A percentile compares a stretch with the other conserved stretches of the same genome.
Evolutionary conservation across 1,140 invertebrate species (phyloP).

Genomic region (Drosophila prosaltans): DNA sequence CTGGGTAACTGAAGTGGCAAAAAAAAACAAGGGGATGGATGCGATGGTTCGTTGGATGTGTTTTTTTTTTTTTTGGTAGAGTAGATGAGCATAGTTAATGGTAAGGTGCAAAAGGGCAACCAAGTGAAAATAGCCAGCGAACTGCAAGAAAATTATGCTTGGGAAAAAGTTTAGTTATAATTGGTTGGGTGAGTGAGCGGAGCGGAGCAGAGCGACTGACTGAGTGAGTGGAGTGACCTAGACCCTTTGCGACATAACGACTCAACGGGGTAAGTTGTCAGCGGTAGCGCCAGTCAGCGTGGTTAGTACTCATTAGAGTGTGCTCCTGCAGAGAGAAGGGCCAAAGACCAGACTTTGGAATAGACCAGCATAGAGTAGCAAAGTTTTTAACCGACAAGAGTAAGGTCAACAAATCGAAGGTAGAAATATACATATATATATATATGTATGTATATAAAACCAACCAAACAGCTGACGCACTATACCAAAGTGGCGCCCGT

Average conservation of each 20-base stretch:
- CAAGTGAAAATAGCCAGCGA: slow-evolving; percentile 60
- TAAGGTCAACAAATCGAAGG: slow-evolving; percentile 59
- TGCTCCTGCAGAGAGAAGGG: neutral
- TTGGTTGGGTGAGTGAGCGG: slow-evolving; percentile 39
- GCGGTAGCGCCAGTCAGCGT: neutral
- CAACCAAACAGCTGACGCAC: slow-evolving; percentile 19
- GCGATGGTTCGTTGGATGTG: neutral
- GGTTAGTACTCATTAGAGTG: slow-evolving; percentile 6
- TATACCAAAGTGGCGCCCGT: slow-evolving; percentile 8
- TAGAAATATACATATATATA: slow-evolving; percentile 18
- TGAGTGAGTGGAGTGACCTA: slow-evolving; percentile 2
- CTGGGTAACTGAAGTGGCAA: slow-evolving; percentile 24
- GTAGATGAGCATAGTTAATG: slow-evolving; percentile 24
- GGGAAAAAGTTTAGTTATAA: slow-evolving; percentile 55
- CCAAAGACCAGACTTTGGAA: neutral
- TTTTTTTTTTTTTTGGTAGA: slow-evolving; percentile 6
- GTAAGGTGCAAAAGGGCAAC: slow-evolving; percentile 38
- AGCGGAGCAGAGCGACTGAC: neutral
- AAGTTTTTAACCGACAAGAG: slow-evolving; percentile 33
- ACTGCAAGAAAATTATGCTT: slow-evolving; percentile 57
- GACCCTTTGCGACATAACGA: neutral
- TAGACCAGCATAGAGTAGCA: no score
- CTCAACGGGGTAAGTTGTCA: slow-evolving; percentile 8
- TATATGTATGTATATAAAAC: neutral
- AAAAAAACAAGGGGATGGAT: slow-evolving; percentile 9